A percentile compares a stretch with the other conserved stretches of the same genome.
phyloP scores from a whole-genome alignment of 2,113 vertebrate species.

The Emberiza fucata region DNA sequence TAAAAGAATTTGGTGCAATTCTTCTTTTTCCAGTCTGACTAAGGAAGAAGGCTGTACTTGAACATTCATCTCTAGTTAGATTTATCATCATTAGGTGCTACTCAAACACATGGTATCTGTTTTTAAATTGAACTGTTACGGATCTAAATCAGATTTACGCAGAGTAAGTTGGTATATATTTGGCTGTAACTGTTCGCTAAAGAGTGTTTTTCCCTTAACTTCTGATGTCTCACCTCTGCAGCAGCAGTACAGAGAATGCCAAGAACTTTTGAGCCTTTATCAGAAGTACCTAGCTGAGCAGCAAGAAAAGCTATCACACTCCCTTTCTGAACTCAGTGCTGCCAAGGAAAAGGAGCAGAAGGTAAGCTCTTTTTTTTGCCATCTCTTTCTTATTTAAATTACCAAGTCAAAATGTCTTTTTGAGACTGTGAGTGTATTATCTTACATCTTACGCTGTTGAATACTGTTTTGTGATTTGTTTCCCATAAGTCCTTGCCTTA shows the following conservation, averaged over 20 bases:
- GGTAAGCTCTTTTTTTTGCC: conserved; percentile 71
- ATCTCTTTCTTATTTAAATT: background rate
- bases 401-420: background rate
- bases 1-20: conserved; percentile 32
- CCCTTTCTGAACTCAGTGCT: conserved; percentile 81
- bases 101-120: conserved; percentile 18
- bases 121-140: conserved; percentile 16
- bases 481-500: background rate
- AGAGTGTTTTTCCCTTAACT: conserved; percentile 80
- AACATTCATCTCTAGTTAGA: conserved; percentile 15
- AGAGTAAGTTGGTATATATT: background rate
- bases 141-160: background rate
- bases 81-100: conserved; percentile 40
- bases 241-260: conserved; percentile 93
- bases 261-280: conserved; percentile 93
- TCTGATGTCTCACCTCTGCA: conserved; percentile 82
- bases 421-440: background rate
- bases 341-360: conserved; percentile 70
- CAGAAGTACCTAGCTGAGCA: conserved; percentile 93
- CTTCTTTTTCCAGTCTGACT: background rate
- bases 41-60: background rate
- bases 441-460: background rate
- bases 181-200: background rate
- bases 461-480: background rate
- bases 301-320: conserved; percentile 85